phyloP scores from a whole-genome alignment of 2,113 vertebrate species.

The Sphaerodactylus townsendi region DNA sequence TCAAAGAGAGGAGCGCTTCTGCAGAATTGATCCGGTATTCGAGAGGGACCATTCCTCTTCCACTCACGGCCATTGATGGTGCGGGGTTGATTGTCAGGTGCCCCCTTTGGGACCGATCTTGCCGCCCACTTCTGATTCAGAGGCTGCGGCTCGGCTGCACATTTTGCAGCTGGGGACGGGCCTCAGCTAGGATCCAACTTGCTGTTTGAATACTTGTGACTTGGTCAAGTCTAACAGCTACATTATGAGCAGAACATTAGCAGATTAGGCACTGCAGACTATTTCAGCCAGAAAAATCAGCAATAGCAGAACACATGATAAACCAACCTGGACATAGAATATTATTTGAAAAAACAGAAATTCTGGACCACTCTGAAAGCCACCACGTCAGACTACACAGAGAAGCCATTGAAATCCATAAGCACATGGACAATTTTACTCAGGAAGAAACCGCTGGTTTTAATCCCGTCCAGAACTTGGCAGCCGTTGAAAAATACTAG shows the following conservation, averaged over 20 bases:
- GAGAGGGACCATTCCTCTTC: not conserved
- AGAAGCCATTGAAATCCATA: too few relatives aligned
- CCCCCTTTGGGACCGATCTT: accelerated
- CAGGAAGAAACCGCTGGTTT: too few relatives aligned
- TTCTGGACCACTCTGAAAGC: too few relatives aligned
- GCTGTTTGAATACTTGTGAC: not conserved
- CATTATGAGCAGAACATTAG: not conserved
- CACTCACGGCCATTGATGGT: conserved; percentile 30
- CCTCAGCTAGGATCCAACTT: not conserved
- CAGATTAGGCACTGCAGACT: too few relatives aligned
- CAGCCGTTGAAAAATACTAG: too few relatives aligned
- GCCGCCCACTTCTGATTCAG: not conserved
- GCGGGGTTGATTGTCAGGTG: not conserved
- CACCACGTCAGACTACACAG: too few relatives aligned
- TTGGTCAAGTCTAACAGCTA: not conserved
- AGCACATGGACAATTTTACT: too few relatives aligned
- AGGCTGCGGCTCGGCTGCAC: accelerated
- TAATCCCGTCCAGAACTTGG: too few relatives aligned
- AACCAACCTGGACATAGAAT: too few relatives aligned
- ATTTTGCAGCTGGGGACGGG: accelerated
- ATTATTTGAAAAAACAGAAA: too few relatives aligned
- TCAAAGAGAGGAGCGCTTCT: conserved; percentile 32
- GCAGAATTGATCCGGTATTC: not conserved
- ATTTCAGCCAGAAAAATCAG: too few relatives aligned
- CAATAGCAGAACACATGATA: too few relatives aligned